Conservation (phyloP, 2,797 vertebrate species). For the Oreochromis grahami region DNA sequence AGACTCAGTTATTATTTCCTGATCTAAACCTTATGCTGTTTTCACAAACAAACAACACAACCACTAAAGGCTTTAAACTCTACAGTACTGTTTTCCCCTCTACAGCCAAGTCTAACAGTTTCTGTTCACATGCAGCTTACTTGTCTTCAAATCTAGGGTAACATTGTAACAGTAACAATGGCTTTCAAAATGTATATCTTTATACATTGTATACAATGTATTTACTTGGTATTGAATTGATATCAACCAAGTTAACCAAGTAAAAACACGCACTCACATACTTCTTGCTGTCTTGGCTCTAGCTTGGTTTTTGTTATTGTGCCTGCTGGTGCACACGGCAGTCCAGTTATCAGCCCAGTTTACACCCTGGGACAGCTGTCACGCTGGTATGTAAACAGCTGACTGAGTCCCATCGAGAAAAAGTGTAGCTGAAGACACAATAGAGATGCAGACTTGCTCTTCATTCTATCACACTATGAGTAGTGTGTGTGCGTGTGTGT, state of each 20-base stretch:
- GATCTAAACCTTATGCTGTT: not conserved
- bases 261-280: not conserved
- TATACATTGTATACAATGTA: no score
- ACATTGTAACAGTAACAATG: not conserved
- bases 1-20: not conserved
- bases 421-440: not conserved
- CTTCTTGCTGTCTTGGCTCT: not conserved
- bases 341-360: not conserved
- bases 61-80: not conserved
- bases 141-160: not conserved
- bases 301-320: conserved; percentile 4
- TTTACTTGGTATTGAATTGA: no score
- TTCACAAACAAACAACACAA: not conserved
- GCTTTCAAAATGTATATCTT: not conserved
- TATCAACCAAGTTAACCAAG: not conserved
- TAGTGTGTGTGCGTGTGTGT: not conserved
- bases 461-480: not conserved
- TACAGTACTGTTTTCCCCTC: not conserved
- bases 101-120: not conserved
- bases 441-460: not conserved
- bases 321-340: not conserved
- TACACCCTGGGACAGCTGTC: conserved; percentile 1
- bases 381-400: conserved; percentile 1
- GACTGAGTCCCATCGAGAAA: not conserved
- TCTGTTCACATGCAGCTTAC: not conserved